Base-by-base conservation (phyloP, 2,888 invertebrate genomes). In the Mimumesa dahlbomi region DNA sequence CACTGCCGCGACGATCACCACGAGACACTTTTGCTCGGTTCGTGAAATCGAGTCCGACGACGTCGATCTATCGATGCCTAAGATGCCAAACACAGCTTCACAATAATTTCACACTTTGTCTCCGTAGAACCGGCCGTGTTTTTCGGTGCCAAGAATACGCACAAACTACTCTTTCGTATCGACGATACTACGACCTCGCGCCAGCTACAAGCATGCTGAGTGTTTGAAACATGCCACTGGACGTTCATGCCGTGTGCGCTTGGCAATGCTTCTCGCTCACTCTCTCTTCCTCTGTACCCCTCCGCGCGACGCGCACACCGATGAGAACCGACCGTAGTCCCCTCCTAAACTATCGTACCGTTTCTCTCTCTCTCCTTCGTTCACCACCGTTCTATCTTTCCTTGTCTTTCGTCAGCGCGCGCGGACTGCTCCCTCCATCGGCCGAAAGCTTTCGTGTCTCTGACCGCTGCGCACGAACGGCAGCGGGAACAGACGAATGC, bases 381-480 rank as follows among this genome's bases (percentile, higher is more conserved):
- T 9, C 52, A 54, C 67, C 38, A 56, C 62, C 54, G 18, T 19
- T 74, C 66, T 43, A 29, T 52, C 74, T 71, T 53, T 42, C 48
- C 54, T 49, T 45, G 54, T 58, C 64, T 13, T 29, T 25, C 38
- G 13, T 31, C 54, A 42, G 21, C 54, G 14, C 21, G 45, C 65
- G 64, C 43, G 25, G 56, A 49, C 53, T 22, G 18, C 45, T 46
- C 49, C 66, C 16, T 40, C 64, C 54, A 38, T 57, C 31, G 29
- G 6, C 56, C 58, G 57, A 61, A 68, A 75, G 72, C 81, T 82
- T 79, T 82, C 83, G 84, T 85, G 85, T 86, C 85, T 87, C 87
- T 87, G 86, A 86, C 86, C 90, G 90, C 91, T 91, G 91, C 91
- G 91, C 91, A 91, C 92, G 91, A 91, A 84, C 81, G 79, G 77